Percentiles rank a stretch among this genome's conserved stretches.
phyloP scores from a whole-genome alignment of 2,113 vertebrate species.

The Turnix velox region DNA sequence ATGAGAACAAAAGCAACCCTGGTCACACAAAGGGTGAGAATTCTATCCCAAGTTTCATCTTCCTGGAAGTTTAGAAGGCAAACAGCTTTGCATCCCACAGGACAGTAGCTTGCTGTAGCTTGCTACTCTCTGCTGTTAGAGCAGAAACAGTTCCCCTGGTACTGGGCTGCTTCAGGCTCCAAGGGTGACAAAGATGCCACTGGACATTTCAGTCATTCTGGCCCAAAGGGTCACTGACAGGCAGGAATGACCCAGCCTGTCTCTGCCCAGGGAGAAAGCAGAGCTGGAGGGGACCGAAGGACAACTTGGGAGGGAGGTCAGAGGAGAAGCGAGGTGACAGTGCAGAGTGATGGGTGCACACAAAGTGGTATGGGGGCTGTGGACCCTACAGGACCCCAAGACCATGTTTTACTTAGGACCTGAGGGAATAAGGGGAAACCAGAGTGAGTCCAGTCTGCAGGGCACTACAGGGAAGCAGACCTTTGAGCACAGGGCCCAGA shows the following conservation, averaged over 20 bases:
- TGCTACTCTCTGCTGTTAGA: not conserved
- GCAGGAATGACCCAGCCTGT: not conserved
- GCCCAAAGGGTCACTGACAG: not conserved
- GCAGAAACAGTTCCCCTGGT: not conserved
- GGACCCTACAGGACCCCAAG: not conserved
- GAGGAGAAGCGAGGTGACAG: not conserved
- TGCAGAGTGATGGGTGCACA: not conserved
- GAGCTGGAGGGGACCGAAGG: no score
- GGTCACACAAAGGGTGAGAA: not conserved
- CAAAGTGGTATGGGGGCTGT: not conserved
- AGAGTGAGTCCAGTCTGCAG: not conserved
- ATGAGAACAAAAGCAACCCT: not conserved
- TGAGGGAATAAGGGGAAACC: not conserved
- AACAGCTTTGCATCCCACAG: not conserved
- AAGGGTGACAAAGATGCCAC: not conserved
- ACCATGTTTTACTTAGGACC: not conserved
- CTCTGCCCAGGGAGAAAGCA: not conserved
- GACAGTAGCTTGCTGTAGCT: not conserved
- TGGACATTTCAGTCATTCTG: not conserved
- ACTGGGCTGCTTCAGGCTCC: not conserved
- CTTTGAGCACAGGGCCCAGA: fast-evolving
- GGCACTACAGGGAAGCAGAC: not conserved
- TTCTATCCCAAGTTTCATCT: not conserved
- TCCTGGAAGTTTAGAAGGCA: not conserved
- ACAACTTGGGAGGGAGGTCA: not conserved